These are phyloP conservation scores for Pipistrellus kuhlii DNA, from an alignment of 2,797 vertebrate genomes.

Conservation along the genomic window DNA sequence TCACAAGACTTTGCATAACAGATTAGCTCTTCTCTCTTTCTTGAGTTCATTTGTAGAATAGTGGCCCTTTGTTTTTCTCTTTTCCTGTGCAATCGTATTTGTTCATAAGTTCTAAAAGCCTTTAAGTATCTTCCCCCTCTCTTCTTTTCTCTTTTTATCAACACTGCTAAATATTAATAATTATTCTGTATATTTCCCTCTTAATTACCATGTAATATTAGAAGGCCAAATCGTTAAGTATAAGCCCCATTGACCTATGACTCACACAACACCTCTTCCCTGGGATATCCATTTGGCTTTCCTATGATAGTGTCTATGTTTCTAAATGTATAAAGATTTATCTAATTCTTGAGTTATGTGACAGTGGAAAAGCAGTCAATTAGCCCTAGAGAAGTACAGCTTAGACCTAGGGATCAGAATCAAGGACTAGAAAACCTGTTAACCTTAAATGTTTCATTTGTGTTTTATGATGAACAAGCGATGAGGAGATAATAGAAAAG, in stretches of 20 bases:
- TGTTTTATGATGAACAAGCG: background rate
- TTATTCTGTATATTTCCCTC: background rate
- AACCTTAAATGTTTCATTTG: background rate
- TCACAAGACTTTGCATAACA: background rate
- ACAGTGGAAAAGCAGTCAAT: background rate
- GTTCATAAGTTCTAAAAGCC: background rate
- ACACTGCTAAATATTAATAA: conserved; percentile 1
- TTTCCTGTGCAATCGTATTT: background rate
- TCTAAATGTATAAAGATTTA: conserved; percentile 27
- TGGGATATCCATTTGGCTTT: background rate
- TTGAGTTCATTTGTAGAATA: background rate
- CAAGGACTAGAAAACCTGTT: background rate
- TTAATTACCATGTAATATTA: background rate
- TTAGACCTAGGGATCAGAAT: background rate
- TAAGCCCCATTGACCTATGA: background rate
- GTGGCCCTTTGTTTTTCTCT: background rate
- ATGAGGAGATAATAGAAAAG: background rate
- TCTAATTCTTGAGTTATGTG: background rate
- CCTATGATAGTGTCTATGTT: background rate
- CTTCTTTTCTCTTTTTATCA: background rate
- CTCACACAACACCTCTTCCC: background rate
- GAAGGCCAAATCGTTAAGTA: background rate
- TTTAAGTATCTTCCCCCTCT: background rate
- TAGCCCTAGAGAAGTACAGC: background rate
- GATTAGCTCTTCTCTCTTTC: background rate